Evolutionary conservation across 2,113 vertebrate genomes (phyloP), one percentile per base, ranked within the genome.

Genomic region (Microcebus jonahi): DNA sequence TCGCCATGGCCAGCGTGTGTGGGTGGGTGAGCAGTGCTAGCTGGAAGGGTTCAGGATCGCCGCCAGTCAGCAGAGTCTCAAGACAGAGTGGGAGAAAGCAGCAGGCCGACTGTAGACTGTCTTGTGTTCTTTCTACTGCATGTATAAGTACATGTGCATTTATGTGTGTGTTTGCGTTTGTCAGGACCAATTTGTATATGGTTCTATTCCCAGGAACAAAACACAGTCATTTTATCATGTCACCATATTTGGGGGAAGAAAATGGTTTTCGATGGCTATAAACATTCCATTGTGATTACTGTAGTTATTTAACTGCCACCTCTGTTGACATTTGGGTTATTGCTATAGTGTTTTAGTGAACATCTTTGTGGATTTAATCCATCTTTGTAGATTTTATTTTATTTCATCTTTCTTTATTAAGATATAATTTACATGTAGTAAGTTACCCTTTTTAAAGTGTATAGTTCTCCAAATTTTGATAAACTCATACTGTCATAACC

Each of bases 141-240:
- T 27, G 6, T 3, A 6, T 59, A 5, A 31, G 15, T 13, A 3
- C 6, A 3, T 3, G 3, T 63, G 29, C 4, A 0, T 53, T 23
- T 18, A 2, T 59, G 18, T 36, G 8, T 65, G 9, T 36, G 2
- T 61, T 6, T 42, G 3, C n/a, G 21, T 39, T 81, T 18, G 9
- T 18, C 27, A 39, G 36, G 14, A 34, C 84, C 48, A 42, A 0
- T 71, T 53, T 68, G 31, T 55, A 1, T 12, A 1, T 39, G 9
- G 11, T 48, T 50, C 23, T 71, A 10, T 88, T 76, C 6, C 63
- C 15, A 23, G 29, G 85, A 81, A 59, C 12, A 36, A 31, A 55
- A 42, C n/a, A 1, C 27, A 71, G 42, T 13, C 36, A 45, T 57
- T 79, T 83, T 65, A n/a, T 27, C 25, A 5, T 45, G 18, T 29